Percentiles rank a stretch among this genome's conserved stretches.
phyloP scores from a whole-genome alignment of 2,888 invertebrate genomes.

The Leptogaster cylindrica region DNA sequence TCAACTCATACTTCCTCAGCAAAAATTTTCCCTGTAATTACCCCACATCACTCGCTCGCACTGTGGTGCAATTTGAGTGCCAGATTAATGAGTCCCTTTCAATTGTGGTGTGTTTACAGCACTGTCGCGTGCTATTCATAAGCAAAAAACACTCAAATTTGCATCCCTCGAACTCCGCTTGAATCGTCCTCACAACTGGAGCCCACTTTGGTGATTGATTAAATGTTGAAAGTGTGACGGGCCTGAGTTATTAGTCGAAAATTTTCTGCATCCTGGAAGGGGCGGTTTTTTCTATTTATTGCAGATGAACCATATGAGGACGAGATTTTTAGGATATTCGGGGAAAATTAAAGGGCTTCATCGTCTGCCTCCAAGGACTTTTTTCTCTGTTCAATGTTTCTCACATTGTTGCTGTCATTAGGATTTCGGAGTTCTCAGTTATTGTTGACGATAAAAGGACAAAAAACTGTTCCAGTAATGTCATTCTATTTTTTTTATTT shows the following conservation, averaged over 20 bases:
- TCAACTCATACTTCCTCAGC: not conserved
- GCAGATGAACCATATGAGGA: conserved; percentile 17
- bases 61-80: conserved; percentile 12
- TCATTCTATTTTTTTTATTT: too few relatives aligned
- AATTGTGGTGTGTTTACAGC: conserved; percentile 31
- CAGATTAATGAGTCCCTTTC: conserved; percentile 28
- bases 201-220: conserved; percentile 17
- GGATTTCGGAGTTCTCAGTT: too few relatives aligned
- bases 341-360: conserved; percentile 26
- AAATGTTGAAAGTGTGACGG: conserved; percentile 32
- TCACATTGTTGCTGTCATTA: too few relatives aligned
- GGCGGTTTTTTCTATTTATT: conserved; percentile 31
- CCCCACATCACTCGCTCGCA: not conserved
- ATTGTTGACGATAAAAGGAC: too few relatives aligned
- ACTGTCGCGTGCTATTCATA: conserved; percentile 21
- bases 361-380: not conserved
- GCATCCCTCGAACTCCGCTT: not conserved
- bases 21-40: not conserved
- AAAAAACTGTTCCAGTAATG: too few relatives aligned
- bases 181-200: conserved; percentile 5
- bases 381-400: too few relatives aligned
- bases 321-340: conserved; percentile 10
- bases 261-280: conserved; percentile 13
- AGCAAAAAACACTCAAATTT: conserved; percentile 12
- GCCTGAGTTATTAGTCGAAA: conserved; percentile 34